A percentile compares a stretch with the other conserved stretches of the same genome.
Evolutionary conservation across 2,113 vertebrate species (phyloP).

Genomic region (Odontophorus gujanensis): DNA sequence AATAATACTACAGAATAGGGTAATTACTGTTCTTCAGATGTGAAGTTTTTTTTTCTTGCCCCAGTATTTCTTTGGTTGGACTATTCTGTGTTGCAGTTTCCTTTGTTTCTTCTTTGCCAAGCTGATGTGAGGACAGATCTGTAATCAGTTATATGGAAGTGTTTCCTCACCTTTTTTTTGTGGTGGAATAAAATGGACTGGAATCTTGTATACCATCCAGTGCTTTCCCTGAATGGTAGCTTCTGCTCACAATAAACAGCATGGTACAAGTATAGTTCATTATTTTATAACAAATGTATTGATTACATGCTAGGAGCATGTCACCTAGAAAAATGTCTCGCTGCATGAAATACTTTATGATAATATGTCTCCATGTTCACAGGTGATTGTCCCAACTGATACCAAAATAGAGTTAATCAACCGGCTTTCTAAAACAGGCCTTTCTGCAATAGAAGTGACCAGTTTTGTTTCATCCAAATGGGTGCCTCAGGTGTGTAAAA

Average conservation of each 20-base stretch:
- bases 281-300: not conserved
- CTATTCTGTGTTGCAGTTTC: not conserved
- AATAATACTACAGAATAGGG: not conserved
- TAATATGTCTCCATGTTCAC: constrained; percentile 19
- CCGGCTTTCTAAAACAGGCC: constrained; percentile 89
- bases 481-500: constrained; percentile 91
- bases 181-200: not conserved
- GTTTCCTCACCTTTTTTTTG: not conserved
- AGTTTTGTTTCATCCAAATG: constrained; percentile 96
- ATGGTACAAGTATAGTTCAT: not conserved
- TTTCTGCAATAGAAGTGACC: constrained; percentile 92
- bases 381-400: constrained; percentile 91
- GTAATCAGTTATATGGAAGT: not conserved
- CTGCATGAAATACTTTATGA: not conserved
- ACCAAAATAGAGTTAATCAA: constrained; percentile 93
- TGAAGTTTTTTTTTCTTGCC: not conserved
- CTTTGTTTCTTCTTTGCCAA: not conserved
- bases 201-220: not conserved
- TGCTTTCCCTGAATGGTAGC: not conserved
- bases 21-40: not conserved
- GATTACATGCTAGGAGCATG: not conserved
- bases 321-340: not conserved
- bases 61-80: not conserved
- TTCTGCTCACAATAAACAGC: not conserved
- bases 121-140: not conserved